These are phyloP conservation scores for Pinna nobilis DNA, from an alignment of 1,140 invertebrate species.

Conservation along the genomic window DNA sequence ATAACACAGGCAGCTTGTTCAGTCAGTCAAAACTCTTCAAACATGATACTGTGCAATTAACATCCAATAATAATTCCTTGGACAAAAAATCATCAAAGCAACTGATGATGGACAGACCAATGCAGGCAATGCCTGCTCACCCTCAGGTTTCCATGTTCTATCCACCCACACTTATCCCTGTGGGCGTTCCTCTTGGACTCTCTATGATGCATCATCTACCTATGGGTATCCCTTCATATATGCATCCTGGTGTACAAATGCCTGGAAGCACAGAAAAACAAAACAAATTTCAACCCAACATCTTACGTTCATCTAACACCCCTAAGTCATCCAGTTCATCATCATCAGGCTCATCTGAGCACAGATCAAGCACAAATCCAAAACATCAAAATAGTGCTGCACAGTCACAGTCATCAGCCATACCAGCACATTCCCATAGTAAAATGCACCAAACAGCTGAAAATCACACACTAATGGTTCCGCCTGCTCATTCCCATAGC, in stretches of 20 bases:
- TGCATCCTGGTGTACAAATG: constrained; percentile 3
- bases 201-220: constrained; percentile 43
- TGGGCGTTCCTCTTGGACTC: constrained; percentile 38
- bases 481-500: constrained; percentile 25
- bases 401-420: not conserved
- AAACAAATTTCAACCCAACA: constrained; percentile 27
- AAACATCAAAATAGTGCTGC: not conserved
- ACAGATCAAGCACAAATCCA: not conserved
- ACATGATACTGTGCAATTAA: constrained; percentile 24
- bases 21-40: constrained; percentile 44
- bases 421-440: not conserved
- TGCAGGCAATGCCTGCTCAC: not conserved
- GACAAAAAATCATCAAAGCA: not conserved
- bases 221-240: constrained; percentile 21
- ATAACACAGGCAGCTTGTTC: constrained; percentile 8
- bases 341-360: not conserved
- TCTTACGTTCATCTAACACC: constrained; percentile 16
- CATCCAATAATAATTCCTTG: constrained; percentile 19
- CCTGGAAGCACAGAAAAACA: constrained; percentile 4
- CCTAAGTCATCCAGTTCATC: not conserved
- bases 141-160: constrained; percentile 34
- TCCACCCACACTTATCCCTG: constrained; percentile 34
- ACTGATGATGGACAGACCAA: not conserved
- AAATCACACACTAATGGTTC: constrained; percentile 11
- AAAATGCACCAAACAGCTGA: not conserved